Evolutionary conservation across 1,140 invertebrate genomes (phyloP).

Genomic region (Penaeus vannamei): DNA sequence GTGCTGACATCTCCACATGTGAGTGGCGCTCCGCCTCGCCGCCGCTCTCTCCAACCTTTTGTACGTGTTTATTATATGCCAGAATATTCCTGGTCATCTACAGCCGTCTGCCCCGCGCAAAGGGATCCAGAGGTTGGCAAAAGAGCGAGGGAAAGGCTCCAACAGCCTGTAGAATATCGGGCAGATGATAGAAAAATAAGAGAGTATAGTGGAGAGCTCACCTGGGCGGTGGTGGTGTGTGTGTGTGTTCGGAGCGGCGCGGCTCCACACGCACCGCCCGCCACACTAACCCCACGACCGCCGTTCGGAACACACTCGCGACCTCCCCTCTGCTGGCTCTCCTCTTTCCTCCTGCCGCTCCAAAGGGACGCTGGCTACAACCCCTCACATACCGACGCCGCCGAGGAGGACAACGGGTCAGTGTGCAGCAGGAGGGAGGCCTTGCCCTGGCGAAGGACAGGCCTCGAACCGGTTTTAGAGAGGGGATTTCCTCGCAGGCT

Average conservation of each 20-base stretch:
- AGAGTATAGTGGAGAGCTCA: constrained; percentile 10
- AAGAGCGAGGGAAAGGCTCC: too few relatives aligned
- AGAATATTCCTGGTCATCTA: too few relatives aligned
- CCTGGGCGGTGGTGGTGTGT: constrained; percentile 20
- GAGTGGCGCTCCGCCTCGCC: constrained; percentile 6
- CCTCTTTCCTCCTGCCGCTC: neutral
- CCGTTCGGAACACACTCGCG: constrained; percentile 13
- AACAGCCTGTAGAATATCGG: too few relatives aligned
- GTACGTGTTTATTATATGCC: neutral
- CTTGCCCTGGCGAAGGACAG: too few relatives aligned
- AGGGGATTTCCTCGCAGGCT: too few relatives aligned
- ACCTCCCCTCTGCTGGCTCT: constrained; percentile 25
- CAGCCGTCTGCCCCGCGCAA: too few relatives aligned
- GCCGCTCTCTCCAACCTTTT: neutral
- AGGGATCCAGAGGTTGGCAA: too few relatives aligned
- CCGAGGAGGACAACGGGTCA: too few relatives aligned
- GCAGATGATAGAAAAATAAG: neutral
- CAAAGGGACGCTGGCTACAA: neutral
- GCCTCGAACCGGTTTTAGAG: too few relatives aligned
- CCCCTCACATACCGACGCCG: too few relatives aligned
- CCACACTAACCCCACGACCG: constrained; percentile 33
- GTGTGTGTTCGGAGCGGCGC: neutral
- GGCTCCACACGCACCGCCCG: neutral
- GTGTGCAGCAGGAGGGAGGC: too few relatives aligned
- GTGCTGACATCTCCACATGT: constrained; percentile 3